Conservation (phyloP, 1,140 invertebrate genomes). For the Philaenus spumarius region DNA sequence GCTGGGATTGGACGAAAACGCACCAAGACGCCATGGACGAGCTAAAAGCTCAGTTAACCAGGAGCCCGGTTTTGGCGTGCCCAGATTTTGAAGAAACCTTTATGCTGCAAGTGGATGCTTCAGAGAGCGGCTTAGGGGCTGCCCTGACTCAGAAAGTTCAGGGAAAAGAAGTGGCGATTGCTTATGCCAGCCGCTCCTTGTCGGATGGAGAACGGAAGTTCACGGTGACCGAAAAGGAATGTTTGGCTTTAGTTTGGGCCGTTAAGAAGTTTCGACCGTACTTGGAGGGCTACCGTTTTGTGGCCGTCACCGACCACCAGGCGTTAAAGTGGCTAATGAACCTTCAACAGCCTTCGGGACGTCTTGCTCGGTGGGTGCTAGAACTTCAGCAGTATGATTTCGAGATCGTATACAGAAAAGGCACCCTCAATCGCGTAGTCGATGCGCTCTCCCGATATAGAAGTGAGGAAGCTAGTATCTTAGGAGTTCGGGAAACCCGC, state of each 20-base stretch:
- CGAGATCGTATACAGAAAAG: constrained; percentile 36
- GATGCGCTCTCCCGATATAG: constrained; percentile 26
- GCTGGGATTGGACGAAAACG: constrained; percentile 17
- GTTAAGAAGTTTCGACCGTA: no score
- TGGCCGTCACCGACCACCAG: constrained; percentile 39
- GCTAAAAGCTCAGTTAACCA: constrained; percentile 27
- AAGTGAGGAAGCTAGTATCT: not conserved
- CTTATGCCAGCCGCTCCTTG: no score
- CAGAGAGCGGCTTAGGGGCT: no score
- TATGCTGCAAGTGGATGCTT: no score
- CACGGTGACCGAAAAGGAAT: no score
- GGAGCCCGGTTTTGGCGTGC: constrained; percentile 26
- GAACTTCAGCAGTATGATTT: constrained; percentile 36
- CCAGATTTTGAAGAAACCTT: constrained; percentile 31
- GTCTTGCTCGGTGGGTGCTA: constrained; percentile 26
- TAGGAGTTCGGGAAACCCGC: not conserved
- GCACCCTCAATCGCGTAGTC: constrained; percentile 33
- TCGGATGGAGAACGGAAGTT: no score
- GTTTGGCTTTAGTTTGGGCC: no score
- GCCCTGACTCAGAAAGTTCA: no score
- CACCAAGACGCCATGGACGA: constrained; percentile 18
- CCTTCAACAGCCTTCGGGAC: constrained; percentile 34
- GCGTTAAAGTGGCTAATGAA: constrained; percentile 37
- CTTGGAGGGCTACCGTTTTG: constrained; percentile 37
- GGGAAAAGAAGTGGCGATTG: no score